These are phyloP conservation scores for Diphyllodes magnificus DNA, from an alignment of 2,113 vertebrate species.

Conservation along the genomic window DNA sequence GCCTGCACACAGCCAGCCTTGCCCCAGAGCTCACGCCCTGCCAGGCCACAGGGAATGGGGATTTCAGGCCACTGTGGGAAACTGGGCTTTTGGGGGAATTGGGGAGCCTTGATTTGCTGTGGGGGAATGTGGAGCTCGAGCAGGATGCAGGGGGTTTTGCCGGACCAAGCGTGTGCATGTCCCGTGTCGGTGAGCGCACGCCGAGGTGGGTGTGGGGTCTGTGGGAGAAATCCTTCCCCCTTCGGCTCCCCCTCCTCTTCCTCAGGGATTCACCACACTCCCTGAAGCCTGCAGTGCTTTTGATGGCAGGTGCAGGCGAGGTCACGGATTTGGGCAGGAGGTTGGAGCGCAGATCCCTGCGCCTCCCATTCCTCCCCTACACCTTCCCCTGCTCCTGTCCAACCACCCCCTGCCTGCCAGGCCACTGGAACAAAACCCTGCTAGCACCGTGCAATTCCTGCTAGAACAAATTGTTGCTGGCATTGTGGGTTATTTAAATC, in stretches of 20 bases:
- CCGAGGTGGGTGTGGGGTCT: neutral
- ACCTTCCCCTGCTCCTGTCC: neutral
- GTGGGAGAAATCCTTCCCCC: neutral
- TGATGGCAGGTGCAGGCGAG: neutral
- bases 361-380: neutral
- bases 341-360: neutral
- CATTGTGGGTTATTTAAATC: conserved; percentile 66
- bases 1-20: neutral
- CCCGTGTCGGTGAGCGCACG: accelerated
- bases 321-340: neutral
- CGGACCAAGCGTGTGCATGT: accelerated
- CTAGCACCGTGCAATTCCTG: neutral
- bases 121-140: neutral
- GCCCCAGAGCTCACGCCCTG: accelerated
- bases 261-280: neutral
- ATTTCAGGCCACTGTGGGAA: neutral
- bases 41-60: neutral
- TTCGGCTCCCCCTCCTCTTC: neutral
- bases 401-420: neutral
- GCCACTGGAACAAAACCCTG: conserved; percentile 11
- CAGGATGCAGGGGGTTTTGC: neutral
- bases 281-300: neutral
- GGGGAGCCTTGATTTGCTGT: neutral
- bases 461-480: conserved; percentile 64
- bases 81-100: accelerated